Percentiles rank a stretch among this genome's conserved stretches.
Conservation (phyloP, 2,888 invertebrate genomes). For the Lasioglossum marginatum region DNA sequence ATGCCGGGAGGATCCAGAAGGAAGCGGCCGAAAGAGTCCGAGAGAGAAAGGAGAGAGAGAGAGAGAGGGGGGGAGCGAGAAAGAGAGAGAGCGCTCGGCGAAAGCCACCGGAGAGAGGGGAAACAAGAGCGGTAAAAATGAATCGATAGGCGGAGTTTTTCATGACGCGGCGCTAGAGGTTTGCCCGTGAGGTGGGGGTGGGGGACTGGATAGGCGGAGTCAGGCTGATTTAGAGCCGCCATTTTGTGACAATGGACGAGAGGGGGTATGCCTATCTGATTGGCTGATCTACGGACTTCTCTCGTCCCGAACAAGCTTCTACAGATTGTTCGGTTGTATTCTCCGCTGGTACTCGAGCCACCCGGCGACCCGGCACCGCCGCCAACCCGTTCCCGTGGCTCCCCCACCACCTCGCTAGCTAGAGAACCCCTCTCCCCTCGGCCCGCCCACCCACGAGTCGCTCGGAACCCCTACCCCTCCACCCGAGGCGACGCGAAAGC, state of each 20-base stretch:
- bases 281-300: constrained; percentile 84
- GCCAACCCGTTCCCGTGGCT: constrained; percentile 55
- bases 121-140: constrained; percentile 83
- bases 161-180: constrained; percentile 79
- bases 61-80: constrained; percentile 18
- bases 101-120: constrained; percentile 52
- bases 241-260: constrained; percentile 84
- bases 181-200: constrained; percentile 71
- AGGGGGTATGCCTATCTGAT: constrained; percentile 84
- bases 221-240: constrained; percentile 84
- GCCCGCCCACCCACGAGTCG: background rate
- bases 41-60: background rate
- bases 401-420: constrained; percentile 1
- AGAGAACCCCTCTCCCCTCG: constrained; percentile 13
- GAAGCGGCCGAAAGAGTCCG: constrained; percentile 13
- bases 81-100: constrained; percentile 8
- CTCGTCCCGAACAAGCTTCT: constrained; percentile 84
- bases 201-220: constrained; percentile 82
- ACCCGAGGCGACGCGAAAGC: constrained; percentile 27
- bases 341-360: constrained; percentile 78
- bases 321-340: constrained; percentile 84
- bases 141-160: constrained; percentile 85
- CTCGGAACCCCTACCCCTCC: background rate
- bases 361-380: constrained; percentile 79
- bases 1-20: constrained; percentile 40